Base-by-base conservation (phyloP, 23 tunicate genomes). In the Ascidia mentula region DNA sequence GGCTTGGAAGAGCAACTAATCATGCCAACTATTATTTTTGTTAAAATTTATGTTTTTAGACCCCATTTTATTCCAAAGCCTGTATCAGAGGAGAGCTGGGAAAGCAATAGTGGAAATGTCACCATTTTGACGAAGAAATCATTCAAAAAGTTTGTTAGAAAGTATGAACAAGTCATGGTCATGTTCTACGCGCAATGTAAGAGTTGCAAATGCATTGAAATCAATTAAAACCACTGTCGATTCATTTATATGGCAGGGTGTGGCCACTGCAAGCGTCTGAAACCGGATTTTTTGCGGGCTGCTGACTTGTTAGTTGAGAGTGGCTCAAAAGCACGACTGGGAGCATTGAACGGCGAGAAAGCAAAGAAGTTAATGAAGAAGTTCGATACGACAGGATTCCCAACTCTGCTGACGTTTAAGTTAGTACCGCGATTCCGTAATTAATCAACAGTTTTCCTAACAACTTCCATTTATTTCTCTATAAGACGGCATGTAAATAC, bases 141-240 rank as follows among this genome's bases (percentile, higher is more conserved):
- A 6, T 80, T 93, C 53, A 36, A 82, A 1, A 40, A 80, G 20
- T 88, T 84, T 60, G 72, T 93, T 0, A 73, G 37, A 45, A 38
- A 84, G 9, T 73, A 84, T 65, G 73, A 81, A 0, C 79, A 88
- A 26, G 87, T 84, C 69, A 45, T 93, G 77, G 89, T 93, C 40
- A 88, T 93, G 89, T 93, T 93, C 69, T 84, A 69, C 37, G 82
- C 98, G 1, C 61, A 85, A 59, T 88, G 98, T 93, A 88, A 80
- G 89, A 13, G 22, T 34, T 9, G 13, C 18, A 17, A 8, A 33
- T 69, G 17, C 31, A 12, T 69, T 20, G n/a, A n/a, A n/a, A n/a
- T n/a, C n/a, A n/a, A n/a, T n/a, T n/a, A n/a, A n/a, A n/a, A 31
- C 34, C 31, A 72, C 9, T 4, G 20, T 37, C 37, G 40, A 26